A percentile compares a stretch with the other conserved stretches of the same genome.
phyloP scores from a whole-genome alignment of 2,888 invertebrate genomes.

The Drosophila cognata region DNA sequence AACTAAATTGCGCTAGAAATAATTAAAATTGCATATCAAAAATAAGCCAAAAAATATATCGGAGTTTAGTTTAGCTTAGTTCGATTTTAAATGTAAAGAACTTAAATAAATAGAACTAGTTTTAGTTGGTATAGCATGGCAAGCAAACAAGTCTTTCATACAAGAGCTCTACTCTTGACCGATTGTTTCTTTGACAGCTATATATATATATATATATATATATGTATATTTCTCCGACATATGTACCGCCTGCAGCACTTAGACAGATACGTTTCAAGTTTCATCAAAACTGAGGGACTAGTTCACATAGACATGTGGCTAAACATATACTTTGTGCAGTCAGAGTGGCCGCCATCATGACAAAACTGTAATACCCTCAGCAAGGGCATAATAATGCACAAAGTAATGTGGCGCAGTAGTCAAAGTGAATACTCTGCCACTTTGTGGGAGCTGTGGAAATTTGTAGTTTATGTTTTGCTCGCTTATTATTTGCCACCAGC shows the following conservation, averaged over 20 bases:
- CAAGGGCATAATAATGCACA: background rate
- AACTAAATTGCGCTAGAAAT: background rate
- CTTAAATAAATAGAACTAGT: background rate
- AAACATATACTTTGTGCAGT: background rate
- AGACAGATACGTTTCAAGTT: background rate
- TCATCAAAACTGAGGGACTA: background rate
- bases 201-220: too few relatives aligned
- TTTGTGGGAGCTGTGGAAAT: conserved; percentile 12
- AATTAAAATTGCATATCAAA: background rate
- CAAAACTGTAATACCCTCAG: background rate
- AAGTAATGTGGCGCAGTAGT: conserved; percentile 3
- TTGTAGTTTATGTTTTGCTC: conserved; percentile 17
- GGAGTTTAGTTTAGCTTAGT: too few relatives aligned
- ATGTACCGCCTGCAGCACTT: too few relatives aligned
- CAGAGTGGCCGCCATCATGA: background rate
- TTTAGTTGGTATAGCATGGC: background rate
- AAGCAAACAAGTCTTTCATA: background rate
- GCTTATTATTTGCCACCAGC: conserved; percentile 17
- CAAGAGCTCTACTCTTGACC: background rate
- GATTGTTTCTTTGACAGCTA: background rate
- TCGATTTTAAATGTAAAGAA: background rate
- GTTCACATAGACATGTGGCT: too few relatives aligned
- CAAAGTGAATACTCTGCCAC: conserved; percentile 5
- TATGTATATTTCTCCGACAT: too few relatives aligned
- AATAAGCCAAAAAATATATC: too few relatives aligned